phyloP scores from a whole-genome alignment of 2,113 vertebrate species.

The Ia io region DNA sequence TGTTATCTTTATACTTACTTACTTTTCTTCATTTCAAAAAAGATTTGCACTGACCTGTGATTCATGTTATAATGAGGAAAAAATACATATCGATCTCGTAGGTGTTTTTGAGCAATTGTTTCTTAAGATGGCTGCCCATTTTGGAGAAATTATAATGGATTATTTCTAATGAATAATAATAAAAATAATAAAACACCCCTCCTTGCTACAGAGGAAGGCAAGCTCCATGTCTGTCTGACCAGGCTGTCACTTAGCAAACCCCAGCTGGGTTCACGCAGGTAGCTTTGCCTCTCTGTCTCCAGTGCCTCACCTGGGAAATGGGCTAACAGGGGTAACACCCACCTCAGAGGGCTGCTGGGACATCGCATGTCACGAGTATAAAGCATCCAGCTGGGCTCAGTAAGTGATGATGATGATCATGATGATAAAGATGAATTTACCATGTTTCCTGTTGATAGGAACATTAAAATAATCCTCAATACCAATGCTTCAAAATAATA shows the following conservation, averaged over 20 bases:
- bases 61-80: not conserved
- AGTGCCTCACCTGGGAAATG: not conserved
- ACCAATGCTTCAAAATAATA: not conserved
- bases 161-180: not conserved
- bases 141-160: not conserved
- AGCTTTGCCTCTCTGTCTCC: not conserved
- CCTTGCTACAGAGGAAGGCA: not conserved
- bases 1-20: not conserved
- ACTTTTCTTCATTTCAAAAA: not conserved
- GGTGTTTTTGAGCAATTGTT: not conserved
- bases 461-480: not conserved
- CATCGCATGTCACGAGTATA: fast-evolving
- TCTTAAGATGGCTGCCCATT: not conserved
- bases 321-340: not conserved
- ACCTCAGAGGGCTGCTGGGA: not conserved
- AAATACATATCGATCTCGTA: not conserved
- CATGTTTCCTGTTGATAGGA: not conserved
- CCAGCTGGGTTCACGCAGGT: not conserved
- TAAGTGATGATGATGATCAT: not conserved
- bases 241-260: not conserved
- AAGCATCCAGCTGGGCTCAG: not conserved
- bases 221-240: not conserved
- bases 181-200: not conserved
- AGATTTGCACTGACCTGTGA: not conserved
- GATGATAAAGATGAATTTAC: too few relatives aligned